Percentiles rank a stretch among this genome's conserved stretches.
Evolutionary conservation across 2,888 invertebrate genomes (phyloP).

Genomic region (Bedellia somnulentella): DNA sequence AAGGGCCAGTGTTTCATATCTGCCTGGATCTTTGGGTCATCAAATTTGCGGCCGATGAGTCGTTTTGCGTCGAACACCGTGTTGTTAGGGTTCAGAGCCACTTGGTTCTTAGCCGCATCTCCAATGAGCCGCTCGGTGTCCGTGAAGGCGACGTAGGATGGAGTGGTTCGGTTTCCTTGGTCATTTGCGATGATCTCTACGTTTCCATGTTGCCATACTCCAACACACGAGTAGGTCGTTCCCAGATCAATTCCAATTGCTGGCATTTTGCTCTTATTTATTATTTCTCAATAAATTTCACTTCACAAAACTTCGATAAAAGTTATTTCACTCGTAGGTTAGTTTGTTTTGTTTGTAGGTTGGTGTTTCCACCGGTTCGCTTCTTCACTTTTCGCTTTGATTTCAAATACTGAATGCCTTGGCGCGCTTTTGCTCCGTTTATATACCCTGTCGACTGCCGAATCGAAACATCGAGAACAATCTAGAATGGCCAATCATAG

Average conservation of each 20-base stretch:
- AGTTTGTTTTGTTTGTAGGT: constrained; percentile 2
- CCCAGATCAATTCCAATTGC: constrained; percentile 68
- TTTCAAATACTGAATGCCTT: constrained; percentile 32
- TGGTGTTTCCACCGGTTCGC: constrained; percentile 18
- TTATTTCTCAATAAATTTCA: too few species aligned
- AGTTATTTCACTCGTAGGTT: too few species aligned
- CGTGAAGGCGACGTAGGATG: constrained; percentile 86
- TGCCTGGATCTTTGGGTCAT: constrained; percentile 73
- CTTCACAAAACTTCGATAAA: too few species aligned
- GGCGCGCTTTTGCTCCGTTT: constrained; percentile 23
- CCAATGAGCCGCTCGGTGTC: constrained; percentile 68
- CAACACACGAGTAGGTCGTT: constrained; percentile 86
- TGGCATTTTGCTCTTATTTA: constrained; percentile 25
- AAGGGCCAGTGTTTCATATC: constrained; percentile 88
- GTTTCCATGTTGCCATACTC: constrained; percentile 81
- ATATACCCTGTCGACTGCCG: constrained; percentile 16
- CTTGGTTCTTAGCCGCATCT: constrained; percentile 86
- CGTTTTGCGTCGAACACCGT: constrained; percentile 75
- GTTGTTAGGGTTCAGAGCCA: constrained; percentile 74
- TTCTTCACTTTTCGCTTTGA: constrained; percentile 18
- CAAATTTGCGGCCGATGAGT: constrained; percentile 77
- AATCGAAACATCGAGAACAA: constrained; percentile 25
- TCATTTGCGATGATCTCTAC: constrained; percentile 87
- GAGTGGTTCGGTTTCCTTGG: constrained; percentile 86
- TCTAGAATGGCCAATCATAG: constrained; percentile 35